Base-by-base conservation (phyloP, 2,888 invertebrate genomes). In the Limnephilus rhombicus region DNA sequence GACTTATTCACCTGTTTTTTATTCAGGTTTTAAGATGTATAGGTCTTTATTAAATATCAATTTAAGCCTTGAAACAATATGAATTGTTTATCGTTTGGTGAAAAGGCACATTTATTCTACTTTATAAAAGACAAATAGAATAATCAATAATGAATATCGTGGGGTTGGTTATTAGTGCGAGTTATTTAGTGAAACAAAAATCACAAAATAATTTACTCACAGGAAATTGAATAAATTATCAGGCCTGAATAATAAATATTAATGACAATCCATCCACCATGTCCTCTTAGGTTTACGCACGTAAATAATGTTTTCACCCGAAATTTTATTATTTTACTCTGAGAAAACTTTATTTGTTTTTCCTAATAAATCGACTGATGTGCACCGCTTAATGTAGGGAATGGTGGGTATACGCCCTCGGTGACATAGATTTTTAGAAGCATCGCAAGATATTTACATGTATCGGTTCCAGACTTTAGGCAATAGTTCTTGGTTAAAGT, bases 171-270 rank as follows among this genome's bases (percentile, higher is more conserved):
- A 68, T 68, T n/a, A 68, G 18, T 24, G 24, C 9, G 68, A 68
- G n/a, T 68, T 68, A 68, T n/a, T 68, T 24, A 68, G 68, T 68
- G 68, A 68, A 68, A 68, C 68, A 68, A 68, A 68, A 68, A 68
- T 68, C 68, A 68, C 68, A 68, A 24, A n/a, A 68, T 68, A 68
- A 68, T 68, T 68, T 68, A 68, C 24, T 68, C 24, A 68, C 68
- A 68, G n/a, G 68, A 68, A 68, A 68, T 68, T 68, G 68, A 68
- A 68, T 68, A 68, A 68, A 68, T 68, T 68, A 68, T 68, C 68
- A n/a, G 24, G 24, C 7, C 24, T 68, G 24, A 68, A 68, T 68
- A 68, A 68, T 68, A 68, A 68, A 68, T 68, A 68, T n/a, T 68
- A 9, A 68, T 68, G 68, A 68, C 24, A 68, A 68, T 68, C 68